A percentile compares a stretch with the other conserved stretches of the same genome.
phyloP scores from a whole-genome alignment of 1,140 invertebrate genomes.

The Mamestra configurata region DNA sequence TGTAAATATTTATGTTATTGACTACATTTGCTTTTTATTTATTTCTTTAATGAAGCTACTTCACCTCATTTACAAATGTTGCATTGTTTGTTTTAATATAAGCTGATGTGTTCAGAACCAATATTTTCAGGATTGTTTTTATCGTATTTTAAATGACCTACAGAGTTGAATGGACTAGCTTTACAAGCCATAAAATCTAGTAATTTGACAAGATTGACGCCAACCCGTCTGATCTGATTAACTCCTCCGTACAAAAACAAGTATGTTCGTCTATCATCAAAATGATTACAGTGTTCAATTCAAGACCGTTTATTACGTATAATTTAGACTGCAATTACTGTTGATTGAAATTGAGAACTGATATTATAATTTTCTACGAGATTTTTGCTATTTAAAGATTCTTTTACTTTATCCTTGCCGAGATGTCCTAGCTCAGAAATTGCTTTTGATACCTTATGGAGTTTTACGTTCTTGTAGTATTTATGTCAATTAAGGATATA shows the following conservation, averaged over 20 bases:
- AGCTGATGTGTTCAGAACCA: neutral
- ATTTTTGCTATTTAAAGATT: slow-evolving; percentile 1
- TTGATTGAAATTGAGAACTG: slow-evolving; percentile 39
- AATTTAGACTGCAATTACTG: slow-evolving; percentile 39
- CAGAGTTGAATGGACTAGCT: slow-evolving; percentile 7
- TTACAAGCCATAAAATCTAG: slow-evolving; percentile 28
- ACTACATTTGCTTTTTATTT: neutral
- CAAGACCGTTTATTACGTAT: slow-evolving; percentile 42
- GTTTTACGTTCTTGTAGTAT: no score
- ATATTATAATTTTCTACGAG: slow-evolving; percentile 23
- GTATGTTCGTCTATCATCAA: slow-evolving; percentile 53
- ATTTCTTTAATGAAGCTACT: neutral
- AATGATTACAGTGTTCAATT: slow-evolving; percentile 55
- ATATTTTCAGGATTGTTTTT: neutral
- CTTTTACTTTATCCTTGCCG: slow-evolving; percentile 1
- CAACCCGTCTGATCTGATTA: slow-evolving; percentile 48
- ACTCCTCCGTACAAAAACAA: slow-evolving; percentile 38
- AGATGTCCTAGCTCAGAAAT: neutral
- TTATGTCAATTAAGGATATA: no score
- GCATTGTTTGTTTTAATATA: neutral
- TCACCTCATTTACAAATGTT: neutral
- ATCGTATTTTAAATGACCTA: neutral
- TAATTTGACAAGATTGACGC: slow-evolving; percentile 52
- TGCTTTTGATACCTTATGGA: neutral
- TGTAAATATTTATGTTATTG: neutral